A percentile compares a stretch with the other conserved stretches of the same genome.
Evolutionary conservation across 2,113 vertebrate genomes (phyloP).

Genomic region (Alaudala cheleensis): DNA sequence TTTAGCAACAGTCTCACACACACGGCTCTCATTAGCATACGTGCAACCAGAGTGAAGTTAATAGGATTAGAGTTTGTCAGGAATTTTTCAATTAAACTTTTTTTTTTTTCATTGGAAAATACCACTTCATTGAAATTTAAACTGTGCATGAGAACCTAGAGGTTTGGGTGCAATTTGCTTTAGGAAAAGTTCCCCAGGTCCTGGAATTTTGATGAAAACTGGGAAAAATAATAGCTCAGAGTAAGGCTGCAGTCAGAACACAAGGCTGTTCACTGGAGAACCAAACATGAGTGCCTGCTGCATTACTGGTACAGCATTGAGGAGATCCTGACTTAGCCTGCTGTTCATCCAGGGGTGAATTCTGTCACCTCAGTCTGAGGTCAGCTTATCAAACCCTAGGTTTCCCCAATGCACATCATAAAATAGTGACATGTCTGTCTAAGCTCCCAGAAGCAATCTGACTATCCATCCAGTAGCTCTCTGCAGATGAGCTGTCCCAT

Average conservation of each 20-base stretch:
- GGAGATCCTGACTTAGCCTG: background rate
- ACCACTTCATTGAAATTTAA: constrained; percentile 57
- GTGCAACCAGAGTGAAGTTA: constrained; percentile 55
- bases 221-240: background rate
- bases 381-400: background rate
- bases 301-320: background rate
- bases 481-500: background rate
- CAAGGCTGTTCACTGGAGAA: background rate
- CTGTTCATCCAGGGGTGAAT: background rate
- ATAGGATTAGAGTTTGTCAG: constrained; percentile 68
- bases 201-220: constrained; percentile 32
- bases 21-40: constrained; percentile 65
- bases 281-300: background rate
- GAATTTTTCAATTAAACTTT: constrained; percentile 69
- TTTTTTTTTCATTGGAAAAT: constrained; percentile 51
- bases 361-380: background rate
- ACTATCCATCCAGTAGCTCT: background rate
- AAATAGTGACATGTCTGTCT: background rate
- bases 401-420: background rate
- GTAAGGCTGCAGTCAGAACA: background rate
- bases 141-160: constrained; percentile 27
- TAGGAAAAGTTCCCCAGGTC: constrained; percentile 16
- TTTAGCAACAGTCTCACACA: constrained; percentile 58
- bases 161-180: constrained; percentile 11
- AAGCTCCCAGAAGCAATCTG: background rate